Evolutionary conservation across 2,797 vertebrate genomes (phyloP).

Genomic region (Mormyrus proboscirostris): DNA sequence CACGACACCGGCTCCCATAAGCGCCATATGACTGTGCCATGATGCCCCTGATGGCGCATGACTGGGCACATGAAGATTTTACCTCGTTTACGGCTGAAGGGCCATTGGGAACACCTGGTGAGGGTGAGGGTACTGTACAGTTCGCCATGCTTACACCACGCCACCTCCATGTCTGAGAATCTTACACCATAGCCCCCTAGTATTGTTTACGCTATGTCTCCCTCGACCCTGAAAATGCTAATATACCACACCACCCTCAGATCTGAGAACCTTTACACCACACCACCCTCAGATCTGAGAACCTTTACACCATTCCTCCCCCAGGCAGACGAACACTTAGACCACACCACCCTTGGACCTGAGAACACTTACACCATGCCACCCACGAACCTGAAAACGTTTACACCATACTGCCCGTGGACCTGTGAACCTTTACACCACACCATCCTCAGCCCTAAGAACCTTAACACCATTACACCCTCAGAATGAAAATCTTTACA

Average conservation of each 20-base stretch:
- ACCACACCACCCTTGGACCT: neutral
- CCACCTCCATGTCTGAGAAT: neutral
- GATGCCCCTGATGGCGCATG: neutral
- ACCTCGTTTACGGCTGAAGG: neutral
- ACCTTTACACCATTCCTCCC: neutral
- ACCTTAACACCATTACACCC: neutral
- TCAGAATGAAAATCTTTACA: neutral
- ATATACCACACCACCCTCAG: neutral
- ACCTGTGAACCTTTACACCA: too few relatives aligned
- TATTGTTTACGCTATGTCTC: neutral
- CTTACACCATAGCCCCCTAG: neutral
- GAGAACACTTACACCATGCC: neutral
- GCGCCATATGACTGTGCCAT: neutral
- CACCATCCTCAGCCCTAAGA: too few relatives aligned
- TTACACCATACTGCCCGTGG: neutral
- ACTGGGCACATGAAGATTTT: neutral
- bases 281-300: neutral
- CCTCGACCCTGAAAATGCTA: neutral
- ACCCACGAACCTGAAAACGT: too few relatives aligned
- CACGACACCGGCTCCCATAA: neutral
- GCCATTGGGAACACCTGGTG: neutral
- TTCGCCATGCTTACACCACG: neutral
- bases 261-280: neutral
- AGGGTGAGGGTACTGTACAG: neutral
- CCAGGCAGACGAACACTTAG: neutral